These are phyloP conservation scores for Crocidura indochinensis DNA, from an alignment of 2,797 vertebrate genomes.

Conservation along the genomic window DNA sequence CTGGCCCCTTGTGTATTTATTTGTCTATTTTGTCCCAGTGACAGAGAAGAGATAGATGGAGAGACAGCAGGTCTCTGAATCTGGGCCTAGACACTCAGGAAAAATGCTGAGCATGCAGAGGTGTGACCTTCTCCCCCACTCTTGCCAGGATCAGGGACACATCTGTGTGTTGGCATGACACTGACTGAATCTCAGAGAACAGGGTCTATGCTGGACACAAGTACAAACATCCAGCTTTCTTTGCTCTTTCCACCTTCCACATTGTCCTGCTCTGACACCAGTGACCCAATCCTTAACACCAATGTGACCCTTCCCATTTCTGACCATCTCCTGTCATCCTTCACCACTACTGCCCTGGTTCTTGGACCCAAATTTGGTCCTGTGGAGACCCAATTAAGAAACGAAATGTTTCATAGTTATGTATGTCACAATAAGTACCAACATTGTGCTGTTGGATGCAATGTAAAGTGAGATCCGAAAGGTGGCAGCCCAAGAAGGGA, in stretches of 20 bases:
- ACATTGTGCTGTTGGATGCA: too few relatives aligned
- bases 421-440: too few relatives aligned
- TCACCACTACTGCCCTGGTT: too few relatives aligned
- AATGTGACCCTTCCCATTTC: background rate
- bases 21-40: background rate
- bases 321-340: background rate
- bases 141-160: rapidly evolving
- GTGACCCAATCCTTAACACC: background rate
- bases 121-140: background rate
- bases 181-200: background rate
- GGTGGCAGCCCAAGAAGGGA: too few relatives aligned
- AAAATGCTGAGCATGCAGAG: background rate
- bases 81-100: rapidly evolving
- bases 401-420: too few relatives aligned
- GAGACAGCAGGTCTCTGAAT: background rate
- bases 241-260: background rate
- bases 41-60: too few relatives aligned
- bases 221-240: background rate
- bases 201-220: background rate
- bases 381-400: background rate
- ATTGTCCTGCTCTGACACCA: background rate
- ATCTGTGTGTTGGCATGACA: background rate
- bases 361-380: background rate
- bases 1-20: background rate
- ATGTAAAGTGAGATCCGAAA: too few relatives aligned